phyloP scores from a whole-genome alignment of 2,113 vertebrate species.

The Macquaria australasica region DNA sequence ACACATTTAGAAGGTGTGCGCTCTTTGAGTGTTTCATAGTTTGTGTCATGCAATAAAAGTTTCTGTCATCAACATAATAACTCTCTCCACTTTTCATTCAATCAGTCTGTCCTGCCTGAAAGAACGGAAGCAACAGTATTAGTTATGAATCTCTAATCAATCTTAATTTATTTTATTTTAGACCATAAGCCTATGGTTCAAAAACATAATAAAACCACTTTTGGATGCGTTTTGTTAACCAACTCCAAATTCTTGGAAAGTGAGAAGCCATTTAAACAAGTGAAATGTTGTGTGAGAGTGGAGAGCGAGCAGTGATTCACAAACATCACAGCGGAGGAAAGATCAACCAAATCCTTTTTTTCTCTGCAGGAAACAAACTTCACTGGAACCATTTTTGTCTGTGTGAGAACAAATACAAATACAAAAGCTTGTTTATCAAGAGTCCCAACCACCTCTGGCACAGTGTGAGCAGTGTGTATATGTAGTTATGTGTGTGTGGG shows the following conservation, averaged over 20 bases:
- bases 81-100: background rate
- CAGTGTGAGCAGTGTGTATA: background rate
- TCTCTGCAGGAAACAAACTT: conserved; percentile 59
- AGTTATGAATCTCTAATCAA: background rate
- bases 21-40: background rate
- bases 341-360: conserved; percentile 36
- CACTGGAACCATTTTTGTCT: conserved; percentile 28
- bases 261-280: background rate
- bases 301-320: conserved; percentile 7
- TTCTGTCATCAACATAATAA: background rate
- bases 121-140: background rate
- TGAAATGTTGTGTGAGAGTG: background rate
- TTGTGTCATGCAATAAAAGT: background rate
- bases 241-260: conserved; percentile 1
- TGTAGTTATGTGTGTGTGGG: conserved; percentile 1
- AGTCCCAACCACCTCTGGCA: conserved; percentile 53
- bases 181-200: background rate
- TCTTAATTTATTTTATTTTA: background rate
- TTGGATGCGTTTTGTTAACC: background rate
- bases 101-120: background rate
- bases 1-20: background rate
- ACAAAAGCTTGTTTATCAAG: conserved; percentile 59
- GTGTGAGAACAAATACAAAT: conserved; percentile 41
- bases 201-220: too few species aligned
- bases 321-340: conserved; percentile 35